Percentiles rank a stretch among this genome's conserved stretches.
Evolutionary conservation across 2,113 vertebrate genomes (phyloP).

Genomic region (Marmota monax): DNA sequence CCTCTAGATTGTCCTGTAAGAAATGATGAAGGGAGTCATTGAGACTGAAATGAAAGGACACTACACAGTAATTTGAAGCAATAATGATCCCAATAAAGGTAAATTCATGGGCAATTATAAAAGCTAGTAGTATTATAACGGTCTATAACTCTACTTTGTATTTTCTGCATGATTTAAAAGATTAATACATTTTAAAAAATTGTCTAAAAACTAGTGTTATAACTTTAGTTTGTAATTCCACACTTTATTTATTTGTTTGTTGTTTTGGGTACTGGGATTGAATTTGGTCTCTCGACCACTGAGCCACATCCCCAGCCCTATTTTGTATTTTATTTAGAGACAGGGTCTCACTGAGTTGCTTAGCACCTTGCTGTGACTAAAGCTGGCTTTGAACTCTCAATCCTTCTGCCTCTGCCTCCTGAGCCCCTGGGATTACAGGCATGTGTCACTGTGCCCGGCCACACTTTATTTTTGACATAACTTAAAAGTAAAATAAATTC

Average conservation of each 20-base stretch:
- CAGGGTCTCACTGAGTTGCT: too few relatives aligned
- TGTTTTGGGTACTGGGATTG: too few relatives aligned
- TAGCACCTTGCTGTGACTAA: too few relatives aligned
- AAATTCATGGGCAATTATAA: background rate
- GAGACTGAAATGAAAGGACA: background rate
- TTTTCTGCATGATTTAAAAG: background rate
- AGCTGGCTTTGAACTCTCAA: too few relatives aligned
- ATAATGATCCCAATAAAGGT: background rate
- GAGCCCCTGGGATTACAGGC: too few relatives aligned
- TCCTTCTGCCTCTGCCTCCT: too few relatives aligned
- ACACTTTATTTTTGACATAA: background rate
- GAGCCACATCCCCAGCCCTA: too few relatives aligned
- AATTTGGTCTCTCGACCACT: too few relatives aligned
- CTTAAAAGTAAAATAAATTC: background rate
- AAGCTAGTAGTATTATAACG: background rate
- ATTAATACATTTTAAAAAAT: background rate
- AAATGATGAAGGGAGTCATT: background rate
- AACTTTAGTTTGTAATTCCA: background rate
- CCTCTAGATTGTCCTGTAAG: background rate
- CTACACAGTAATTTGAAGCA: background rate
- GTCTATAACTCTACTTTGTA: background rate
- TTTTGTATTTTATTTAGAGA: too few relatives aligned
- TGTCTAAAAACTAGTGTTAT: background rate
- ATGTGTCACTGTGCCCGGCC: too few relatives aligned
- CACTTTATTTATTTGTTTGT: background rate